Percentiles rank a stretch among this genome's conserved stretches.
Evolutionary conservation across 2,797 vertebrate genomes (phyloP).

Genomic region (Avahi laniger): DNA sequence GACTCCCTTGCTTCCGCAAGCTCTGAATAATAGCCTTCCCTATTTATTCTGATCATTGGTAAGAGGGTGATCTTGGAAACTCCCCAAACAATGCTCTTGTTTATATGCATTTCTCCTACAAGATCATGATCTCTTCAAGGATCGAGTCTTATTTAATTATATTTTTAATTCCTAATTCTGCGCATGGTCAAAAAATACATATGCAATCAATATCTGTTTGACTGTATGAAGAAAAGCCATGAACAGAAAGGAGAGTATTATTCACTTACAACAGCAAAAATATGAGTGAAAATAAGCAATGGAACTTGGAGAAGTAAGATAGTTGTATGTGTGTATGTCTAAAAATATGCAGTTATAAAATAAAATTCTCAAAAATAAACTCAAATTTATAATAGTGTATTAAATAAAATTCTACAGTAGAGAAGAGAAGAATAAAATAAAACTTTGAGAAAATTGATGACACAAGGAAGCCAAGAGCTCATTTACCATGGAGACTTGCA

Average conservation of each 20-base stretch:
- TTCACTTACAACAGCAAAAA: background rate
- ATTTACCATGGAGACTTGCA: background rate
- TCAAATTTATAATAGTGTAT: background rate
- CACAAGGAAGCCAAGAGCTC: background rate
- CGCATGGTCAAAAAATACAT: background rate
- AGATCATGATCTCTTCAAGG: background rate
- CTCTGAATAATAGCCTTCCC: background rate
- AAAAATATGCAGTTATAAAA: background rate
- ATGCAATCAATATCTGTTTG: background rate
- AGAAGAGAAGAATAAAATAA: background rate
- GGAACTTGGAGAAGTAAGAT: background rate
- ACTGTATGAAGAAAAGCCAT: background rate
- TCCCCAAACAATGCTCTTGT: background rate
- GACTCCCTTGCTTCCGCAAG: background rate
- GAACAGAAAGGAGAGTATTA: background rate
- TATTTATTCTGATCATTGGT: background rate
- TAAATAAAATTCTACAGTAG: background rate
- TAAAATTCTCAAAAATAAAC: background rate
- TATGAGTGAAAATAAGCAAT: background rate
- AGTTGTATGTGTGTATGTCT: background rate
- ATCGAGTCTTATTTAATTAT: background rate
- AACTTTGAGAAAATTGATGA: background rate
- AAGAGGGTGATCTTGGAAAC: background rate
- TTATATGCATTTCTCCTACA: background rate
- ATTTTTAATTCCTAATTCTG: background rate